Evolutionary conservation across 2,113 vertebrate species (phyloP), one percentile per base, ranked within the genome.

Genomic region (Phalacrocorax carbo): DNA sequence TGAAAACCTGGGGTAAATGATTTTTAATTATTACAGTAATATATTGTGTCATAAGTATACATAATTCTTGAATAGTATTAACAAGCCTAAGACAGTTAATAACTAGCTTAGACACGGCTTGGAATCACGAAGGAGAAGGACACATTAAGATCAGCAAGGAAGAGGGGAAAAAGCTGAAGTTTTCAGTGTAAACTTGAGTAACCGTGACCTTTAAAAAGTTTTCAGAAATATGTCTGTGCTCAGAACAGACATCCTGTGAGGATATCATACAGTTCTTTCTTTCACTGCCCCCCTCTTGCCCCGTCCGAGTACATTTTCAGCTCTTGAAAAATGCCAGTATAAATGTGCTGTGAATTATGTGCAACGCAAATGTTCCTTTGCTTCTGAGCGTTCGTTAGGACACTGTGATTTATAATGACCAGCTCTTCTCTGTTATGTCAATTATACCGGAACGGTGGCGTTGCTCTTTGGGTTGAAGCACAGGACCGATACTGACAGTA

Each of bases 371-470:
- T 68, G 94, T 94, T 95, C 88, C 77, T 85, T 93, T 87, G 65
- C 92, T 93, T 94, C 94, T 95, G 93, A 90, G 36, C 89, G 79
- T 96, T 96, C 85, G 69, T 90, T 93, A 93, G 91, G 85, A 81
- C 88, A 78, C 25, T 73, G 90, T 95, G 94, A 96, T 97, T 97
- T 95, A 95, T 90, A 84, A 76, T 17, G 83, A 65, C 54, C 21
- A 27, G 44, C 51, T 73, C 38, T 91, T 90, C 60, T 54, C 42
- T 82, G 38, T 66, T 76, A 49, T 86, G 92, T 85, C 94, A 89
- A 15, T 96, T 85, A 88, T 73, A 85, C 91, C 22, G 42, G 73
- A 96, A 85, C 54, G 71, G 70, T 92, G 86, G 87, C 93, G 89
- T 91, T 90, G 91, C 27, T 91, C 82, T 94, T 79, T 88, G 86